Evolutionary conservation across 2,888 invertebrate species (phyloP).

Genomic region (Andrena trimmerana): DNA sequence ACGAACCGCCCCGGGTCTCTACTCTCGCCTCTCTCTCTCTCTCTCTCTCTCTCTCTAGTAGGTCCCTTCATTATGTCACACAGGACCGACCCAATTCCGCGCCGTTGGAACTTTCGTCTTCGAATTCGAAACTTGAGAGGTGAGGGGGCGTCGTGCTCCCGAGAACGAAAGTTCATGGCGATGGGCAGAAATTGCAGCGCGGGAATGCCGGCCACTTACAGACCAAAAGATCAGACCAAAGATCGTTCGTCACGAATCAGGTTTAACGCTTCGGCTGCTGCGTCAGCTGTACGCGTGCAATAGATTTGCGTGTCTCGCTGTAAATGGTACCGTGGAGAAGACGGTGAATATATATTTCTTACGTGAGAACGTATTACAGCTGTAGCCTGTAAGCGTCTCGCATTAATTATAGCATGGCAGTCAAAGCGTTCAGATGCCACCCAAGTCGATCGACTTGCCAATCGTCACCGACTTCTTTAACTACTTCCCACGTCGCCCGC

Average conservation of each 20-base stretch:
- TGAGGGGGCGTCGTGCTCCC: slow-evolving; percentile 30
- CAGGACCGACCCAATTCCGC: slow-evolving; percentile 66
- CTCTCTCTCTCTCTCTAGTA: not conserved
- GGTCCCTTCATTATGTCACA: slow-evolving; percentile 70
- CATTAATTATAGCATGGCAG: not conserved
- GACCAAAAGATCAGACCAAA: slow-evolving; percentile 5
- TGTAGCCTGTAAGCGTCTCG: not conserved
- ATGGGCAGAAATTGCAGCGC: slow-evolving; percentile 26
- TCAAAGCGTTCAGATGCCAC: not conserved
- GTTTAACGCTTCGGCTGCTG: not conserved
- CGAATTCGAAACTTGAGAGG: slow-evolving; percentile 65
- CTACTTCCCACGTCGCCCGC: not conserved
- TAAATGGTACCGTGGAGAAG: not conserved
- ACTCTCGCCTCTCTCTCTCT: not conserved
- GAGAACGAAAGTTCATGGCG: slow-evolving; percentile 57
- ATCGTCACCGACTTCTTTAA: not conserved
- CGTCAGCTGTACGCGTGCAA: too few relatives aligned
- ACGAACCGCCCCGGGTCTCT: slow-evolving; percentile 60
- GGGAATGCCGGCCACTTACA: slow-evolving; percentile 60
- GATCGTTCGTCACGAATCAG: not conserved
- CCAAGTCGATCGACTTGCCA: not conserved
- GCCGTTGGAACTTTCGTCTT: slow-evolving; percentile 63
- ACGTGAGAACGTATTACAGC: not conserved
- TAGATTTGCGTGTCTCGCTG: not conserved
- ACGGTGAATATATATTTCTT: not conserved